phyloP scores from a whole-genome alignment of 35 echinoderm and acorn worm genomes.

The Nesometra sesokonis region DNA sequence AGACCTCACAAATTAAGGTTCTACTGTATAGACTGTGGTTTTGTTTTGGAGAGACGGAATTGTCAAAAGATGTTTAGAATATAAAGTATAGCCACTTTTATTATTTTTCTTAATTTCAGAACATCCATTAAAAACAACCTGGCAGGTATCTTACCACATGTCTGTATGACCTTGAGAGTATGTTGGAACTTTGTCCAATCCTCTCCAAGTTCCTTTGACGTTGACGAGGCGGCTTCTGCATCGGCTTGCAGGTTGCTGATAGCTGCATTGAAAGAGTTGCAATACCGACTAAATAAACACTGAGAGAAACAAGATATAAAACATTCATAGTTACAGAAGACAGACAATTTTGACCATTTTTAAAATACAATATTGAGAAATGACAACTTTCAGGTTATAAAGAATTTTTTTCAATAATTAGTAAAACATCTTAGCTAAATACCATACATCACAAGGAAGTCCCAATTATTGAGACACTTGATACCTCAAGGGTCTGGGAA shows the following conservation, averaged over 20 bases:
- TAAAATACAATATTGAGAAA: no score
- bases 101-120: not conserved
- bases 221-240: slow-evolving; percentile 13
- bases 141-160: slow-evolving; percentile 55
- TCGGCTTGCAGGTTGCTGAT: slow-evolving; percentile 27
- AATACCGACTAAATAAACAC: slow-evolving; percentile 67
- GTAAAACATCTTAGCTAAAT: no score
- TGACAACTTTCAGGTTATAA: no score
- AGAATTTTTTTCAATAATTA: no score
- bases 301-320: slow-evolving; percentile 4
- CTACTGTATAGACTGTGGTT: no score
- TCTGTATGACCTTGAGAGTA: slow-evolving; percentile 91
- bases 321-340: no score
- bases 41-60: no score
- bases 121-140: not conserved
- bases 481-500: no score
- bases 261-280: slow-evolving; percentile 50
- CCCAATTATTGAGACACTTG: no score
- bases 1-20: no score
- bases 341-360: no score
- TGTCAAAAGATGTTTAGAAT: not conserved
- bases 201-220: slow-evolving; percentile 56
- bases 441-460: no score
- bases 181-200: slow-evolving; percentile 95
- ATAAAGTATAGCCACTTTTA: not conserved